phyloP scores from a whole-genome alignment of 2,113 vertebrate genomes.

The Danionella cerebrum region DNA sequence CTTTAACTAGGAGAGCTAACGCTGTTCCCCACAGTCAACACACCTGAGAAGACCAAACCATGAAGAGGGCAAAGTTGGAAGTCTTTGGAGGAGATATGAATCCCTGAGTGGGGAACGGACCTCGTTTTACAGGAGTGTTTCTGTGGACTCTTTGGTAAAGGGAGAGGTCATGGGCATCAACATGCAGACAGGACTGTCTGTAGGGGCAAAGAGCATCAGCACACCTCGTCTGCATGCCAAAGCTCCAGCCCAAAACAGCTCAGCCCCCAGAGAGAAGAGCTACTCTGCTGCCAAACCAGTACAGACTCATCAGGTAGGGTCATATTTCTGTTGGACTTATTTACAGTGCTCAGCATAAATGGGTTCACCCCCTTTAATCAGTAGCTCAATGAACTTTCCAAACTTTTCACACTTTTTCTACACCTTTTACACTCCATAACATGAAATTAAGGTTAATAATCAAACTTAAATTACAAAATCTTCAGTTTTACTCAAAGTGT shows the following conservation, averaged over 20 bases:
- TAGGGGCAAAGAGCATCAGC: slow-evolving; percentile 55
- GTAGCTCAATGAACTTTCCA: no score
- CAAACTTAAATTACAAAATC: no score
- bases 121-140: slow-evolving; percentile 45
- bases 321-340: no score
- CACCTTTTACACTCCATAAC: no score
- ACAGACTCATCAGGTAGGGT: no score
- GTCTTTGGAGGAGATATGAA: slow-evolving; percentile 29
- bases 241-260: neutral
- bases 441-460: no score
- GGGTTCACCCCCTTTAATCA: no score
- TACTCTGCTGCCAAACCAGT: no score
- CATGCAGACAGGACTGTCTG: slow-evolving; percentile 57
- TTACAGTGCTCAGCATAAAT: no score
- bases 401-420: no score
- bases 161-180: slow-evolving; percentile 31
- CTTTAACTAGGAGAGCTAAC: neutral
- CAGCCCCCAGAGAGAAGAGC: no score
- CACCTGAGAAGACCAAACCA: neutral
- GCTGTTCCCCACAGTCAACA: slow-evolving; percentile 12
- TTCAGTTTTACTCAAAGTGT: no score
- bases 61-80: slow-evolving; percentile 24
- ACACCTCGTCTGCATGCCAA: slow-evolving; percentile 16
- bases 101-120: neutral
- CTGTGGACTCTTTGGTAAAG: slow-evolving; percentile 51